Conservation (phyloP, 2,113 vertebrate species). For the Carlito syrichta region DNA sequence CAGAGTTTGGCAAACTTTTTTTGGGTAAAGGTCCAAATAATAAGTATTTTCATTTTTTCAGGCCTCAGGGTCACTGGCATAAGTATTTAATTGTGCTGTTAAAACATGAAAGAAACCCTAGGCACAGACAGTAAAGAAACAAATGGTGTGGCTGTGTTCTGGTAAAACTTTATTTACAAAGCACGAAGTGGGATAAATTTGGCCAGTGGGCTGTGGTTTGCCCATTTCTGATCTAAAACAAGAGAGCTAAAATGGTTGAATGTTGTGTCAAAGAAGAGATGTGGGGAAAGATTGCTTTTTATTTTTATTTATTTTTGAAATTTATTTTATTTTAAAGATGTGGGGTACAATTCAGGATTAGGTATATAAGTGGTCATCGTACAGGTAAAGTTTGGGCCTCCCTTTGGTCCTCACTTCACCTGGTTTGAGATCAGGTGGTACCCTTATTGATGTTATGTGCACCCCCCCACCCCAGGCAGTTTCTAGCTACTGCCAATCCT, state of each 20-base stretch:
- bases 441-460: no score
- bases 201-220: neutral
- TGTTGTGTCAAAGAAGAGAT: neutral
- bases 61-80: neutral
- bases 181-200: neutral
- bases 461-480: no score
- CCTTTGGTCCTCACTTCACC: no score
- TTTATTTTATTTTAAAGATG: no score
- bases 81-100: neutral
- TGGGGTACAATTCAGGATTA: no score
- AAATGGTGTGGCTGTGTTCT: neutral
- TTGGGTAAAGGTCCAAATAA: neutral
- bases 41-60: neutral
- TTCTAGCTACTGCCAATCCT: no score
- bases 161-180: constrained; percentile 12
- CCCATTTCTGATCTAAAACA: neutral
- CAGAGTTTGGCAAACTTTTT: neutral
- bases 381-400: no score
- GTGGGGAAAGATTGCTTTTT: neutral
- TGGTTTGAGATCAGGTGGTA: no score
- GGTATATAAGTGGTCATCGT: no score
- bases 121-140: neutral
- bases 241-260: neutral
- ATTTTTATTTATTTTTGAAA: no score
- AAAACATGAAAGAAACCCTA: neutral